phyloP scores from a whole-genome alignment of 2,113 vertebrate genomes.

The Propithecus coquereli region DNA sequence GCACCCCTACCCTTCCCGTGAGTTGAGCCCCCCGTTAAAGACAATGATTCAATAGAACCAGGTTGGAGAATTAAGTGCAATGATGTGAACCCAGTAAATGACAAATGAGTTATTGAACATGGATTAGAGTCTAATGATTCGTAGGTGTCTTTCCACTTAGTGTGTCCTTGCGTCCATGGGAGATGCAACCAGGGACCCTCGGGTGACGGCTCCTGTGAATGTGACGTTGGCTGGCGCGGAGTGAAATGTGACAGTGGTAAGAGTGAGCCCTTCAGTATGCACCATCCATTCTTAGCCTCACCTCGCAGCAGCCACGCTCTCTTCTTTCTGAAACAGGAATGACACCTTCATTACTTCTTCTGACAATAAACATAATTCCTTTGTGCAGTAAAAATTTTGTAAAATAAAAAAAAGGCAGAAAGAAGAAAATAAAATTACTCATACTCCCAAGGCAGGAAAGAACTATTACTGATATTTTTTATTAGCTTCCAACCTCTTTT shows the following conservation, averaged over 20 bases:
- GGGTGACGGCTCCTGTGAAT: conserved; percentile 91
- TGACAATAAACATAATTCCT: not conserved
- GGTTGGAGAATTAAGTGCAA: not conserved
- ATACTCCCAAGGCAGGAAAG: not conserved
- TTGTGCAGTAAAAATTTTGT: not conserved
- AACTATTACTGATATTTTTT: not conserved
- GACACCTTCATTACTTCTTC: not conserved
- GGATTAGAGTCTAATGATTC: not conserved
- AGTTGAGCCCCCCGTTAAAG: not conserved
- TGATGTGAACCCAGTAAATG: not conserved
- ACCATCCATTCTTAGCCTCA: not conserved
- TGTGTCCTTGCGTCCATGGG: conserved; percentile 87
- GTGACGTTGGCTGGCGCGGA: conserved; percentile 91
- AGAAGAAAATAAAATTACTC: not conserved
- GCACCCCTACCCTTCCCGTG: not conserved
- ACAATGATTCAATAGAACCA: not conserved
- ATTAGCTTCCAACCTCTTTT: not conserved
- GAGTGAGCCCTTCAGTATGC: not conserved
- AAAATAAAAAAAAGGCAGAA: conserved; percentile 21
- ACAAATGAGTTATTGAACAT: not conserved
- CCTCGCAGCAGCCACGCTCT: not conserved
- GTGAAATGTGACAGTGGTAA: conserved; percentile 86
- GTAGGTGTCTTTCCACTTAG: conserved; percentile 75
- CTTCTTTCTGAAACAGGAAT: conserved; percentile 9
- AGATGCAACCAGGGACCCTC: conserved; percentile 85